Percentiles rank a stretch among this genome's conserved stretches.
phyloP scores from a whole-genome alignment of 1,140 invertebrate species.

The Pogonomyrmex barbatus region DNA sequence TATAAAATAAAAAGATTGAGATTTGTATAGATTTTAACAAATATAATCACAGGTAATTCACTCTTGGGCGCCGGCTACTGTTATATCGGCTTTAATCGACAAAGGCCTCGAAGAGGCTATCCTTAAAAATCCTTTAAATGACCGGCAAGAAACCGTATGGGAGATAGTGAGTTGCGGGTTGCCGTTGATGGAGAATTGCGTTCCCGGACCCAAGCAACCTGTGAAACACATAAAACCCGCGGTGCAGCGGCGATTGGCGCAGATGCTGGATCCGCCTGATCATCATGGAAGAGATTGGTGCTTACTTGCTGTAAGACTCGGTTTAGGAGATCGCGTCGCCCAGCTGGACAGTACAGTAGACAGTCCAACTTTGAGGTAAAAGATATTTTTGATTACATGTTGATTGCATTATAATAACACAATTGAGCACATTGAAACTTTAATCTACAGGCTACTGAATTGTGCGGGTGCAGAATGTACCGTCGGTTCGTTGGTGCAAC shows the following conservation, averaged over 20 bases:
- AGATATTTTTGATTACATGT: neutral
- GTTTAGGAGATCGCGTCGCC: constrained; percentile 85
- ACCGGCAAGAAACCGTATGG: constrained; percentile 88
- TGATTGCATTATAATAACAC: neutral
- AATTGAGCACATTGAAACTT: neutral
- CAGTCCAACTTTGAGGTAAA: constrained; percentile 83
- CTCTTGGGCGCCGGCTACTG: constrained; percentile 88
- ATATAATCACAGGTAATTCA: constrained; percentile 83
- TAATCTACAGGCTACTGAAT: constrained; percentile 78
- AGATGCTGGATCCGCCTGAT: constrained; percentile 92
- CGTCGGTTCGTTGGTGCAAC: constrained; percentile 80
- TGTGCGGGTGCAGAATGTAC: constrained; percentile 81
- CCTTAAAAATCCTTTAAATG: constrained; percentile 88
- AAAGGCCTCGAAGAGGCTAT: constrained; percentile 83
- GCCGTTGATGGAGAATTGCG: constrained; percentile 80
- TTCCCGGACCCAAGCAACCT: constrained; percentile 82
- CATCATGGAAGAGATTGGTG: constrained; percentile 94
- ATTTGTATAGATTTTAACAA: neutral
- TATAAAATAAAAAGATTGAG: constrained; percentile 16
- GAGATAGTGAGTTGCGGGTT: constrained; percentile 90
- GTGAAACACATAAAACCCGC: constrained; percentile 84
- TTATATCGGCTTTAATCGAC: constrained; percentile 88
- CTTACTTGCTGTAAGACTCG: constrained; percentile 91
- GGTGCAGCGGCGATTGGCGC: constrained; percentile 87
- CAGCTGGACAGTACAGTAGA: constrained; percentile 83